Conservation (phyloP, 2,797 vertebrate genomes). For the Odontamblyopus lacepedii region DNA sequence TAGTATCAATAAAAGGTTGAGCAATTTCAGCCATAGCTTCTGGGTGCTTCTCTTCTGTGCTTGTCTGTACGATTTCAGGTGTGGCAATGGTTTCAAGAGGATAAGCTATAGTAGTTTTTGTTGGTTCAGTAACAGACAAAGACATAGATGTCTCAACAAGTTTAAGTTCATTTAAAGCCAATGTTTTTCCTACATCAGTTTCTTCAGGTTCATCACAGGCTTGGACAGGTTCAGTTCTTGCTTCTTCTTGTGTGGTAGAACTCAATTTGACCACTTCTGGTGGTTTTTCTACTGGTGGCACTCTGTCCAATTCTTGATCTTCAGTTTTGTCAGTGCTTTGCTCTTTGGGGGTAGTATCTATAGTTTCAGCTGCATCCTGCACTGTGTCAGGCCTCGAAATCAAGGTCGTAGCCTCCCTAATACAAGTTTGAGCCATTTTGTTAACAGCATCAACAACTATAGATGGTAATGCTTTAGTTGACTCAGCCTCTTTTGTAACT, state of each 20-base stretch:
- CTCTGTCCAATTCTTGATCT: not conserved
- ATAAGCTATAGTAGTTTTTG: not conserved
- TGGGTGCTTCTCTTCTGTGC: not conserved
- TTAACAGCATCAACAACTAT: conserved; percentile 1
- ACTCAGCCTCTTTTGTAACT: not conserved
- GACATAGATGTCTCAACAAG: not conserved
- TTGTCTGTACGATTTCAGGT: not conserved
- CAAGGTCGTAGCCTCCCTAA: not conserved
- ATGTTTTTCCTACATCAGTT: not conserved
- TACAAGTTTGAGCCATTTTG: not conserved
- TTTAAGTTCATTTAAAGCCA: not conserved
- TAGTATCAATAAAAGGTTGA: not conserved
- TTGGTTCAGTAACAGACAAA: not conserved
- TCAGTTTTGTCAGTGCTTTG: not conserved
- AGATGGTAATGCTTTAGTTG: not conserved
- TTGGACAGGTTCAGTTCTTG: not conserved
- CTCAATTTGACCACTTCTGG: not conserved
- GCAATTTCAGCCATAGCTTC: not conserved
- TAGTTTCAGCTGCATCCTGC: not conserved
- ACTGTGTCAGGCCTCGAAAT: not conserved
- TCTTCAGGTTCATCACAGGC: not conserved
- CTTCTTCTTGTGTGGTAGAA: not conserved
- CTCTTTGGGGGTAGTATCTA: not conserved
- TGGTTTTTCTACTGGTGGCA: not conserved
- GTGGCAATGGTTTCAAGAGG: not conserved